Evolutionary conservation across 2,113 vertebrate species (phyloP), one percentile per base, ranked within the genome.

Genomic region (Cathartes aura): DNA sequence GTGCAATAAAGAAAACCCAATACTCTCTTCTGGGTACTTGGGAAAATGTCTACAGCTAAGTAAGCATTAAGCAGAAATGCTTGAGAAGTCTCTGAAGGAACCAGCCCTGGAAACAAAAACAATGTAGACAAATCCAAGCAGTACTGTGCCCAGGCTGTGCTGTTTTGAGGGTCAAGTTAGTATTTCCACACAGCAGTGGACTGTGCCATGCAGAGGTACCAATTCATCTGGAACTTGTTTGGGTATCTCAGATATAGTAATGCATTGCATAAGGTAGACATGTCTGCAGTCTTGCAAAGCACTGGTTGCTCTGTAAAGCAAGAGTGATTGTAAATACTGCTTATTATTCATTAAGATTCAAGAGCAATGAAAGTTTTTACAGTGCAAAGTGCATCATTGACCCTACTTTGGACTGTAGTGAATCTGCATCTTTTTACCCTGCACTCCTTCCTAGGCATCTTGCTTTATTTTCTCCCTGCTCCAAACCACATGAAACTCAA

Each of bases 201-300:
- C 29, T 45, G 40, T 26, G 10, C 63, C 36, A 9, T 38, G 48
- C 36, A 38, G 40, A 52, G 36, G 45, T 63, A 74, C 32, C 48
- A 32, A 2, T 50, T 40, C 20, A 22, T 16, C 36, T 64, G 64
- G 29, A 85, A 29, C 20, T 40, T 38, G 4, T 47, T 58, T 71
- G 47, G 13, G 5, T 89, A 20, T 38, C 32, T 81, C 14, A 5
- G 26, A 34, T 43, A 14, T 1, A 14, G 30, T n/a, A 29, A 45
- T 34, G 14, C 43, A 7, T 21, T 59, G 38, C 6, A 0, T 30
- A 50, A 68, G 11, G 43, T 23, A 22, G 30, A 21, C 1, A 2
- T 5, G 15, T n/a, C 34, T 87, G 43, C 22, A 23, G 32, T 26
- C 55, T 67, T 74, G 30, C 15, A 72, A 75, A 76, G 58, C 47